Evolutionary conservation across 2,113 vertebrate genomes (phyloP).

Genomic region (Caranx melampygus): DNA sequence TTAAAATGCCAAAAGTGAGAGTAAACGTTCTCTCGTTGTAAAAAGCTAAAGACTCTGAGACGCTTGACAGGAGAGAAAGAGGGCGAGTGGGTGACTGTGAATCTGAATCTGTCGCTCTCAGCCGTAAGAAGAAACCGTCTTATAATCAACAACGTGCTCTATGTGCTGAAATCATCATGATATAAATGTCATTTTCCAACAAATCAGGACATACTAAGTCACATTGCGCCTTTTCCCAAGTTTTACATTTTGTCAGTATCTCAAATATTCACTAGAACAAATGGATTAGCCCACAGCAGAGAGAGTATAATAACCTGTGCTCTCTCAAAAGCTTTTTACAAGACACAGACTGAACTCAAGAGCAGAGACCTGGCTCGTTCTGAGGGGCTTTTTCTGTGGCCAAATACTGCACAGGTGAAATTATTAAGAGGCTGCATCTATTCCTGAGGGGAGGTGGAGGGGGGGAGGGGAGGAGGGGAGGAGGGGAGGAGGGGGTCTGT

Average conservation of each 20-base stretch:
- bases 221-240: too few species aligned
- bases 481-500: background rate
- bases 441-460: constrained; percentile 61
- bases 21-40: background rate
- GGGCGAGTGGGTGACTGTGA: background rate
- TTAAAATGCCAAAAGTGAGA: background rate
- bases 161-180: background rate
- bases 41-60: background rate
- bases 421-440: constrained; percentile 29
- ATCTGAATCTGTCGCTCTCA: background rate
- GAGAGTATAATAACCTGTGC: constrained; percentile 35
- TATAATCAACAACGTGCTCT: background rate
- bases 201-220: background rate
- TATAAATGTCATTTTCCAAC: background rate
- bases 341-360: constrained; percentile 20
- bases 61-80: background rate
- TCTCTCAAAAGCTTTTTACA: constrained; percentile 37
- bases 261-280: background rate
- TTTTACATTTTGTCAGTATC: background rate
- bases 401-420: constrained; percentile 64
- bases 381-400: constrained; percentile 15
- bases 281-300: background rate
- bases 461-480: background rate
- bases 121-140: too few species aligned
- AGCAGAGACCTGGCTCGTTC: constrained; percentile 19